phyloP scores from a whole-genome alignment of 2,113 vertebrate genomes.

The Laticauda colubrina region DNA sequence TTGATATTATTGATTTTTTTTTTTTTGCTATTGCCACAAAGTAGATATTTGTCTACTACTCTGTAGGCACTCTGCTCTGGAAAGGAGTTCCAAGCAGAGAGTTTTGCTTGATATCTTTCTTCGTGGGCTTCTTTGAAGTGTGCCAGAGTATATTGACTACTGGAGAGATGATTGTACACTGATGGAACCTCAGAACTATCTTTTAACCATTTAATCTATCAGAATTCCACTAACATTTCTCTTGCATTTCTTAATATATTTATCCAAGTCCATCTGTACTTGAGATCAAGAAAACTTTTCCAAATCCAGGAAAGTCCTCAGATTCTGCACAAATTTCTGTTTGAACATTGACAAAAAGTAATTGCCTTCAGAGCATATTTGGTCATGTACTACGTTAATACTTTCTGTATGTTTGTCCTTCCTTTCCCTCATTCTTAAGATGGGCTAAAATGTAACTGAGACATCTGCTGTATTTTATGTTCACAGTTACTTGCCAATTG shows the following conservation, averaged over 20 bases:
- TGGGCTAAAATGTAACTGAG: background rate
- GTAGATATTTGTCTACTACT: background rate
- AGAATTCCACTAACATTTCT: background rate
- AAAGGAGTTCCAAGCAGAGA: background rate
- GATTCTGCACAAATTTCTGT: background rate
- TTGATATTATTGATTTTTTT: background rate
- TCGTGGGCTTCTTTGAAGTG: background rate
- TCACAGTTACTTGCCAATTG: constrained; percentile 11
- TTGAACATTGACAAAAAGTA: background rate
- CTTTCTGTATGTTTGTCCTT: background rate
- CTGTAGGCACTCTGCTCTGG: background rate
- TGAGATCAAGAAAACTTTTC: background rate
- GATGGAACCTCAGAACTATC: background rate
- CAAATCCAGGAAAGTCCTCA: background rate
- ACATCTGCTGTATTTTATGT: background rate
- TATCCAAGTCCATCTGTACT: too few species aligned
- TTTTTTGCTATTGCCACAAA: background rate
- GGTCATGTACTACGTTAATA: background rate
- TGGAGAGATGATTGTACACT: background rate
- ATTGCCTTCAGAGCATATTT: background rate
- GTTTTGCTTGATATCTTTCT: background rate
- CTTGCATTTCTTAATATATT: background rate
- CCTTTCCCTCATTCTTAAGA: background rate
- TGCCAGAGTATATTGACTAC: background rate
- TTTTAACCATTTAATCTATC: background rate